These are phyloP conservation scores for Lacerta bilineata DNA, from an alignment of 2,797 vertebrate species.

Conservation along the genomic window DNA sequence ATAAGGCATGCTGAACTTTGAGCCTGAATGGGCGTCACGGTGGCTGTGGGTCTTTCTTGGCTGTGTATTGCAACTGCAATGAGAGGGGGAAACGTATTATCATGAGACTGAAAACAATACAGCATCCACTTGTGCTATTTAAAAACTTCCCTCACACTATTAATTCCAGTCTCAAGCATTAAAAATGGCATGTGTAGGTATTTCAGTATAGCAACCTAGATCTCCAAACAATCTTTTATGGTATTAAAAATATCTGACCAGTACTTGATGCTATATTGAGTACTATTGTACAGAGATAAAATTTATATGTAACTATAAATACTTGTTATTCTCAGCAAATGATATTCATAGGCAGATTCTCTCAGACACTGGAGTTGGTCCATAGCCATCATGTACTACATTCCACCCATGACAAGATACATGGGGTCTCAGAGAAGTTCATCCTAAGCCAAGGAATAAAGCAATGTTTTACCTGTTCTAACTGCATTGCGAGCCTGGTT, in stretches of 20 bases:
- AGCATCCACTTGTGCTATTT: conserved; percentile 5
- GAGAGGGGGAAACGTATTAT: conserved; percentile 27
- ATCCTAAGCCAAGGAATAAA: conserved; percentile 19
- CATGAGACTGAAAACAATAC: neutral
- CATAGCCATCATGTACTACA: neutral
- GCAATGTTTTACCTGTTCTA: conserved; percentile 88
- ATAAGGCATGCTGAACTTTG: conserved; percentile 84
- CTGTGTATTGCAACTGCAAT: conserved; percentile 87
- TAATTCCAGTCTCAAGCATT: conserved; percentile 6
- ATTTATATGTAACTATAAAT: too few relatives aligned
- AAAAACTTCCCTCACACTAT: conserved; percentile 18
- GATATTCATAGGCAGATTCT: too few relatives aligned
- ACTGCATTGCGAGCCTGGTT: conserved; percentile 95
- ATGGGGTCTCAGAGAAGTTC: neutral
- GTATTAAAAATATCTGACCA: neutral
- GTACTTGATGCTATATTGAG: neutral
- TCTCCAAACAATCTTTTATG: neutral
- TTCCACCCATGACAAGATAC: neutral
- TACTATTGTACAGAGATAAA: neutral
- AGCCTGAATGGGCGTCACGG: conserved; percentile 92
- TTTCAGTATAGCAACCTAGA: conserved; percentile 1
- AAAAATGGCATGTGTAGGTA: neutral
- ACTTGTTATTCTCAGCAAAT: too few relatives aligned
- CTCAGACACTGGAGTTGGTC: too few relatives aligned
- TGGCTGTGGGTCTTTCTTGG: conserved; percentile 93